A percentile compares a stretch with the other conserved stretches of the same genome.
Conservation (phyloP, 2,113 vertebrate genomes). For the Gobius niger region DNA sequence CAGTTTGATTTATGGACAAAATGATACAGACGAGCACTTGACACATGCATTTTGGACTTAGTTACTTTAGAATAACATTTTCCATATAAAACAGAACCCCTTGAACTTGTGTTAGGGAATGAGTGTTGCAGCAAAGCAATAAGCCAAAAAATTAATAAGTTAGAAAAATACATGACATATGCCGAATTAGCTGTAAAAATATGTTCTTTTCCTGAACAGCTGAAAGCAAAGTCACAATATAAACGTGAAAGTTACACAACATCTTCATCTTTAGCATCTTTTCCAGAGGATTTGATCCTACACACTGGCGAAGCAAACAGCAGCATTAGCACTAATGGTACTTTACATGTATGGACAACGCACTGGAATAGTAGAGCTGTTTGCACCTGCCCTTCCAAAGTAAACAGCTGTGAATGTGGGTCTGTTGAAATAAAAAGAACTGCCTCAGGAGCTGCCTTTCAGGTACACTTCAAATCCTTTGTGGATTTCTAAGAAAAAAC, state of each 20-base stretch:
- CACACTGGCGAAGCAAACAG: slow-evolving; percentile 18
- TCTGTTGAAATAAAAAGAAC: not conserved
- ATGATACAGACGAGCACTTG: slow-evolving; percentile 12
- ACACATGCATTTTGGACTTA: slow-evolving; percentile 16
- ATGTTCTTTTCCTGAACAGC: slow-evolving; percentile 25
- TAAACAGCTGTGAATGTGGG: not conserved
- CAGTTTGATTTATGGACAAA: slow-evolving; percentile 23
- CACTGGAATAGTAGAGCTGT: slow-evolving; percentile 22
- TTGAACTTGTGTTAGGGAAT: slow-evolving; percentile 21
- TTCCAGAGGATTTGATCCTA: slow-evolving; percentile 15
- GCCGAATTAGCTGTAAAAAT: slow-evolving; percentile 27
- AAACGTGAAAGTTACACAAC: slow-evolving; percentile 38
- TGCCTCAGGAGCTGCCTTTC: slow-evolving; percentile 2
- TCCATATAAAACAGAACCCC: not conserved
- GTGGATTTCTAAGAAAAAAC: not conserved
- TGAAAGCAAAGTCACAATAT: slow-evolving; percentile 35
- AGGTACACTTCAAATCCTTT: not conserved
- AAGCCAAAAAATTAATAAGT: not conserved
- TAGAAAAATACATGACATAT: slow-evolving; percentile 6
- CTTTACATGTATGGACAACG: slow-evolving; percentile 4
- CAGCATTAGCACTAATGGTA: slow-evolving; percentile 6
- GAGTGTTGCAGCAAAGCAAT: not conserved
- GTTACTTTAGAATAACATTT: not conserved
- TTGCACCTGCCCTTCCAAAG: slow-evolving; percentile 14
- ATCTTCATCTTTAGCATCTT: not conserved